Percentiles rank a stretch among this genome's conserved stretches.
phyloP scores from a whole-genome alignment of 2,797 vertebrate species.

The Rhinichthys osculus region DNA sequence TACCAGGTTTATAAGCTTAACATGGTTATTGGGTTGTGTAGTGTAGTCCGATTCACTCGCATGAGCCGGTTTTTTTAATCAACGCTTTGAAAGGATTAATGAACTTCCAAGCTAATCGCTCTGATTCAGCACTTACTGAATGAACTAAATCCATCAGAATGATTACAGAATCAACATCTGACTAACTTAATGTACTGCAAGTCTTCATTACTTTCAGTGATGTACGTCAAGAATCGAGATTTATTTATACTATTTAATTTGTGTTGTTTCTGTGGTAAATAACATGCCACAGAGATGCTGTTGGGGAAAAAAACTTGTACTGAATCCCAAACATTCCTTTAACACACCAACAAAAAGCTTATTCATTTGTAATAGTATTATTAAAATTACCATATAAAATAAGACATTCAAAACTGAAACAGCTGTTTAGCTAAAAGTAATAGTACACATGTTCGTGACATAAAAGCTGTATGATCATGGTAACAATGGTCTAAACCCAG shows the following conservation, averaged over 20 bases:
- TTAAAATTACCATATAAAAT: not conserved
- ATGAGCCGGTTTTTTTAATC: not conserved
- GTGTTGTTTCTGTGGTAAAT: not conserved
- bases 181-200: not conserved
- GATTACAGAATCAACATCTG: constrained; percentile 1
- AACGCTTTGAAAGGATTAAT: not conserved
- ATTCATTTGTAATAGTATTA: not conserved
- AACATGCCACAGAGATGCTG: not conserved
- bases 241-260: not conserved
- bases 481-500: not conserved
- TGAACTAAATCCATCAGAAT: not conserved
- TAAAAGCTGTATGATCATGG: not conserved
- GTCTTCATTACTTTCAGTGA: not conserved
- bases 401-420: not conserved
- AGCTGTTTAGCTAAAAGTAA: not conserved
- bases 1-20: not conserved
- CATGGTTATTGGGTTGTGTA: not conserved
- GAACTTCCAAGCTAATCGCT: not conserved
- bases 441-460: not conserved
- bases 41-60: not conserved
- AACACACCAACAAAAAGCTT: not conserved
- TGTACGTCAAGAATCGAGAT: no score
- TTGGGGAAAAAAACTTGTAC: not conserved
- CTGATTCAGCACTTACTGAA: not conserved
- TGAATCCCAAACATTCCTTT: not conserved